Conservation (phyloP, 2,888 invertebrate genomes). For the Chorisops tibialis region DNA sequence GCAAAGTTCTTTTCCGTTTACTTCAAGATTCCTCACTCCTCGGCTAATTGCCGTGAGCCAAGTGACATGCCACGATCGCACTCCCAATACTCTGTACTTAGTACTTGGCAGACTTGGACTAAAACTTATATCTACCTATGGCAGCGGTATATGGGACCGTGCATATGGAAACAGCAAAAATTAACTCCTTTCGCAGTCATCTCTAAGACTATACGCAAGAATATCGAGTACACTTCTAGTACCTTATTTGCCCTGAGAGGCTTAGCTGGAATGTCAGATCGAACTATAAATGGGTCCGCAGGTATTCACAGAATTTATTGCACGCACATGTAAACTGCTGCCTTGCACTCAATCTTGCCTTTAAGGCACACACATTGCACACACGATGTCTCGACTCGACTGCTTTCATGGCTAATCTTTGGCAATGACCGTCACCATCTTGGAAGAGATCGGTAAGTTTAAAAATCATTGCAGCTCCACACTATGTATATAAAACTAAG, state of each 20-base stretch:
- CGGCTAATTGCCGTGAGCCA: not conserved
- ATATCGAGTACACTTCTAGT: not conserved
- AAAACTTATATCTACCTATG: too few relatives aligned
- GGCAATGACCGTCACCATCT: constrained; percentile 22
- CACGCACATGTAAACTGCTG: constrained; percentile 11
- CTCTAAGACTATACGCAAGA: not conserved
- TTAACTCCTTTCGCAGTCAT: not conserved
- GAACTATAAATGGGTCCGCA: constrained; percentile 19
- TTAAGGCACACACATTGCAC: constrained; percentile 6
- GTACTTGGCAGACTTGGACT: not conserved
- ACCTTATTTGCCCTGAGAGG: not conserved
- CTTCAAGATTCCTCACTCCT: not conserved
- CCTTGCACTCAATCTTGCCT: not conserved
- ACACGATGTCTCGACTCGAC: not conserved
- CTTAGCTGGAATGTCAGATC: constrained; percentile 14
- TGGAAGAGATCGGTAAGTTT: not conserved
- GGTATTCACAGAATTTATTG: constrained; percentile 22
- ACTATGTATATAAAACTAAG: not conserved
- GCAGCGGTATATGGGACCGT: not conserved
- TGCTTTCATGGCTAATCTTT: constrained; percentile 16
- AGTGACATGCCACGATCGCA: not conserved
- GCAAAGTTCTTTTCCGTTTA: not conserved
- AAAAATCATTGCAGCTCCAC: not conserved
- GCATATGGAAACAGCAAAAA: not conserved
- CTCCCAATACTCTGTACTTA: not conserved